Base-by-base conservation (phyloP, 2,888 invertebrate species). In the Molorchus minor region DNA sequence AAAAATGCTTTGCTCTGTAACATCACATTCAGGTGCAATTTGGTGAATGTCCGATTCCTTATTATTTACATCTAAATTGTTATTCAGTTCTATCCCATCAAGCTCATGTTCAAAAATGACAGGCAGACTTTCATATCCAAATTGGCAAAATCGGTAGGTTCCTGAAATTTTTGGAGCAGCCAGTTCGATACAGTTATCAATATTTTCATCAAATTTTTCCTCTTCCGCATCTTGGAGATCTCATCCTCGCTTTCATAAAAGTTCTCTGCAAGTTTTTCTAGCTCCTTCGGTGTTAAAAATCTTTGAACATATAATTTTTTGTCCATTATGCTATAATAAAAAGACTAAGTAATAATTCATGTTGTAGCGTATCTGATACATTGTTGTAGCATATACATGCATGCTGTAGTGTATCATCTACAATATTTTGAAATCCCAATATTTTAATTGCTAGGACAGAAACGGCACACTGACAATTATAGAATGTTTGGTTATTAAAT, bases 171-270 rank as follows among this genome's bases (percentile, higher is more conserved):
- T 46, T 30, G 30, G 16, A 46, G 46, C 46, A 30, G 46, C 46
- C 12, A 29, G 5, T 30, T 46, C 46, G 12, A 46, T 7, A 33
- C 17, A 30, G 8, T 30, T 8, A 15, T 46, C 46, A 15, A 46
- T n/a, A 16, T 46, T 30, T 16, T 43, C 43, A 43, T 5, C 16
- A 16, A 46, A 46, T 15, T 46, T 46, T 30, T 46, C 46, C 16
- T 30, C 46, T 13, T 30, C 33, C 5, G 17, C 13, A 16, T 46
- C 30, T 46, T 30, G 15, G 15, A 46, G 30, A 15, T 43, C 46
- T n/a, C n/a, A 30, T 46, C 46, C 10, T 46, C 33, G 16, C 33
- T 46, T 16, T 46, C 46, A 30, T 30, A 30, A 46, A 46, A 46
- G 33, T 30, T 29, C 2, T 46, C 46, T 46, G 46, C 16, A 38